A percentile compares a stretch with the other conserved stretches of the same genome.
Conservation (phyloP, 1,140 invertebrate species). For the Melipona quadrifasciata region DNA sequence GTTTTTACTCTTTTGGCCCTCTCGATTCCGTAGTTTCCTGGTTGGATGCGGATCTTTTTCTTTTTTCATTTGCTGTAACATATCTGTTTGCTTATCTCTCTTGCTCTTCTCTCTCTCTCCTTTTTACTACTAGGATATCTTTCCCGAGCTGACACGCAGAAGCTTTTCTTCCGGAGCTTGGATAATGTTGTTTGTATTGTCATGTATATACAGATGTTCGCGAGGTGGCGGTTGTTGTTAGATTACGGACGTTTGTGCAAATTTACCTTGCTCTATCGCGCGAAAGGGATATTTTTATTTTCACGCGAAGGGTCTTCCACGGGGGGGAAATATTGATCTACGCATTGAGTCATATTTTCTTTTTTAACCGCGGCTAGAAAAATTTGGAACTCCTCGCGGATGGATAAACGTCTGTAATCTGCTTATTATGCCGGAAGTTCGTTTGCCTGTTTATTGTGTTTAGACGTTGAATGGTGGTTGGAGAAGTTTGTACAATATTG, state of each 20-base stretch:
- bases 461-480: constrained; percentile 17
- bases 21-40: background rate
- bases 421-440: constrained; percentile 24
- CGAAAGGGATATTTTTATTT: too few species aligned
- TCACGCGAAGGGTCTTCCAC: too few species aligned
- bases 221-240: background rate
- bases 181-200: background rate
- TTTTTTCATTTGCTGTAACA: background rate
- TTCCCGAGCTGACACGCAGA: background rate
- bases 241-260: background rate
- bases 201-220: background rate
- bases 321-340: too few species aligned
- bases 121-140: background rate
- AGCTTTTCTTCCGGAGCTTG: constrained; percentile 40
- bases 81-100: background rate
- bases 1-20: background rate
- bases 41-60: background rate
- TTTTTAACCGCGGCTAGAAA: too few species aligned
- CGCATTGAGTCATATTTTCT: too few species aligned
- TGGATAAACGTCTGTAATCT: background rate
- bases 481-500: constrained; percentile 23
- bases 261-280: too few species aligned
- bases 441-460: background rate
- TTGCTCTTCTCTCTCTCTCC: background rate
- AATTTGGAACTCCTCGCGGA: background rate